Evolutionary conservation across 2,888 invertebrate species (phyloP).

Genomic region (Drosophila gaucha): DNA sequence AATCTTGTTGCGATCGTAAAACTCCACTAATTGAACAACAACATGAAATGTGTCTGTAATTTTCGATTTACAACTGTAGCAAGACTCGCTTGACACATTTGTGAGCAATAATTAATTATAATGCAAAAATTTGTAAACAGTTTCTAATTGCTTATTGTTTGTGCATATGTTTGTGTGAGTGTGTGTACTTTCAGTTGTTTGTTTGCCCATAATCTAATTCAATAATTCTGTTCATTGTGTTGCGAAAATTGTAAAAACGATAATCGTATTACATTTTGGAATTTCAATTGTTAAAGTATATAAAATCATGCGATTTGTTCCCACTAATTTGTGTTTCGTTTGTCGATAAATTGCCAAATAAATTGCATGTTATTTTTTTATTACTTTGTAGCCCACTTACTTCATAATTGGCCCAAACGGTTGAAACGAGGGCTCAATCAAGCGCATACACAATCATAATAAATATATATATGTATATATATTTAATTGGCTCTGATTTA

Average conservation of each 20-base stretch:
- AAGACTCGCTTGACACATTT: no score
- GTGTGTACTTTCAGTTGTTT: not conserved
- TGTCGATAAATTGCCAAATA: constrained; percentile 24
- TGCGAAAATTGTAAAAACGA: not conserved
- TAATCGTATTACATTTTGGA: constrained; percentile 2
- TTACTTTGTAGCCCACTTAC: constrained; percentile 5
- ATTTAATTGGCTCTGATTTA: constrained; percentile 59
- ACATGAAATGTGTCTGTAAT: not conserved
- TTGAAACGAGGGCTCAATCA: constrained; percentile 46
- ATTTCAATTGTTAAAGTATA: constrained; percentile 1
- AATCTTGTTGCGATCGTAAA: constrained; percentile 11
- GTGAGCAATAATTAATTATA: not conserved
- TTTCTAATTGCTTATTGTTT: no score
- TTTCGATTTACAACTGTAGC: not conserved
- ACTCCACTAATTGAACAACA: constrained; percentile 3
- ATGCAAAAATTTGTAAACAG: not conserved
- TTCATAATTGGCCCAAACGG: constrained; percentile 30
- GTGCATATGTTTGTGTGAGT: no score
- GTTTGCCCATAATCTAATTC: not conserved
- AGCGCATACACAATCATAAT: constrained; percentile 52
- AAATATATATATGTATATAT: constrained; percentile 23
- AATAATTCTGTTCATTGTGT: constrained; percentile 2
- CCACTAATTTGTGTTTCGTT: constrained; percentile 19
- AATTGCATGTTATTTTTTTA: constrained; percentile 4
- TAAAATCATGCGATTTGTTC: constrained; percentile 13